Conservation (phyloP, 2,113 vertebrate species). For the Anas platyrhynchos region DNA sequence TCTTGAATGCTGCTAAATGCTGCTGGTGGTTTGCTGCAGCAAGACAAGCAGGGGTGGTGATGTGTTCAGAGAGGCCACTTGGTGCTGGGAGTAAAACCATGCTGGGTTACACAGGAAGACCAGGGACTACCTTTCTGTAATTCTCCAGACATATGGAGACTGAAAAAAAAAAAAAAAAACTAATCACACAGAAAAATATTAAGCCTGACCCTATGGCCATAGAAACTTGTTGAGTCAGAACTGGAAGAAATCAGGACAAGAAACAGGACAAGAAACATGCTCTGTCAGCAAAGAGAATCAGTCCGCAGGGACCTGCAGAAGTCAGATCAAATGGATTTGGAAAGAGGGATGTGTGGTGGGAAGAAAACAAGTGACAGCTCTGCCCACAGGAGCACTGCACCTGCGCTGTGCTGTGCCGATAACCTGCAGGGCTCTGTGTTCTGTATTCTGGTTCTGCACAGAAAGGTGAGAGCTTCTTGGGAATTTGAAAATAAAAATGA, state of each 20-base stretch:
- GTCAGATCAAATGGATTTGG: background rate
- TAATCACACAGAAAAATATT: background rate
- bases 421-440: background rate
- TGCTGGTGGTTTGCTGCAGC: background rate
- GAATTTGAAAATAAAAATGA: background rate
- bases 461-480: background rate
- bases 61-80: background rate
- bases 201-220: background rate
- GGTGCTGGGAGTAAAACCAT: background rate
- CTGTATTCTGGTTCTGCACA: background rate
- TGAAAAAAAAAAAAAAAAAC: background rate
- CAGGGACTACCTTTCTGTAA: background rate
- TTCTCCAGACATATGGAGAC: accelerated
- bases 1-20: background rate
- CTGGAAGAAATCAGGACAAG: background rate
- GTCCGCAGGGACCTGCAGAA: background rate
- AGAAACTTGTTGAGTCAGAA: background rate
- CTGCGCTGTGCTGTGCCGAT: background rate
- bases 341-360: background rate
- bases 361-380: background rate
- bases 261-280: background rate
- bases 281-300: background rate
- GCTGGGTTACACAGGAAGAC: background rate
- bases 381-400: background rate
- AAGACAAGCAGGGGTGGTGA: background rate